These are phyloP conservation scores for Apis florea DNA, from an alignment of 1,140 invertebrate genomes.

Conservation along the genomic window DNA sequence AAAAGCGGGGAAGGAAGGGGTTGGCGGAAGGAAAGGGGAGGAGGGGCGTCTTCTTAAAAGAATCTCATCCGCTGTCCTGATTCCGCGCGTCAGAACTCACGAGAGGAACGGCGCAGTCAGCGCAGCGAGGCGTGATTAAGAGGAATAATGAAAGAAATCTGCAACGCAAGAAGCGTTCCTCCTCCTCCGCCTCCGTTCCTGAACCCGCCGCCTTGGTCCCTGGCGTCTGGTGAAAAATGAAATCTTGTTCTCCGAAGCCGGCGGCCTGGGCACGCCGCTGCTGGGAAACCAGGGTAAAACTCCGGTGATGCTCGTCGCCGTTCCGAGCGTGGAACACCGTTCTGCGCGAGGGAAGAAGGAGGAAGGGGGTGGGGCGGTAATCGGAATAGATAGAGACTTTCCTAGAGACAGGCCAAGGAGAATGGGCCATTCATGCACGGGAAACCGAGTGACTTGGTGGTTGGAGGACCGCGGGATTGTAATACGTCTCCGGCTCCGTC, in stretches of 20 bases:
- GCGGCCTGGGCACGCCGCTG: conserved; percentile 38
- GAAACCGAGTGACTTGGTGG: conserved; percentile 70
- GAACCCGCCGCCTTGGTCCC: conserved; percentile 51
- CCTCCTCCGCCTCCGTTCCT: conserved; percentile 40
- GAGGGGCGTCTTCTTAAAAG: conserved; percentile 33
- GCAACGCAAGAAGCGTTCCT: conserved; percentile 57
- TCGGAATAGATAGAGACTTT: conserved; percentile 76
- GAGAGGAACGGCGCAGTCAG: conserved; percentile 48
- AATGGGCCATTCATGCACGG: conserved; percentile 77
- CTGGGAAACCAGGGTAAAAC: conserved; percentile 51
- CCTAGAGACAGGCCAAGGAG: conserved; percentile 78
- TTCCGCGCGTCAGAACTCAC: conserved; percentile 36
- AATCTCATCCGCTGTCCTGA: conserved; percentile 34
- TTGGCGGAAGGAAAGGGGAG: not conserved
- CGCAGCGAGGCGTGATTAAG: conserved; percentile 57
- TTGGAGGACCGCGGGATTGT: conserved; percentile 75
- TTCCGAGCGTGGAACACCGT: conserved; percentile 48
- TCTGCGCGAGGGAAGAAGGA: conserved; percentile 3
- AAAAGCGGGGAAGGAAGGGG: not conserved
- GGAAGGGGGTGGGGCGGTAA: conserved; percentile 62
- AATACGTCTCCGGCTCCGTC: conserved; percentile 78
- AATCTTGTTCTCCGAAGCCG: conserved; percentile 71
- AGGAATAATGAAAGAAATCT: conserved; percentile 65
- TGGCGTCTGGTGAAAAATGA: conserved; percentile 65
- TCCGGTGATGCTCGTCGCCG: conserved; percentile 54